Percentiles rank a stretch among this genome's conserved stretches.
Conservation (phyloP, 2,888 invertebrate genomes). For the Calameuta pallipes region DNA sequence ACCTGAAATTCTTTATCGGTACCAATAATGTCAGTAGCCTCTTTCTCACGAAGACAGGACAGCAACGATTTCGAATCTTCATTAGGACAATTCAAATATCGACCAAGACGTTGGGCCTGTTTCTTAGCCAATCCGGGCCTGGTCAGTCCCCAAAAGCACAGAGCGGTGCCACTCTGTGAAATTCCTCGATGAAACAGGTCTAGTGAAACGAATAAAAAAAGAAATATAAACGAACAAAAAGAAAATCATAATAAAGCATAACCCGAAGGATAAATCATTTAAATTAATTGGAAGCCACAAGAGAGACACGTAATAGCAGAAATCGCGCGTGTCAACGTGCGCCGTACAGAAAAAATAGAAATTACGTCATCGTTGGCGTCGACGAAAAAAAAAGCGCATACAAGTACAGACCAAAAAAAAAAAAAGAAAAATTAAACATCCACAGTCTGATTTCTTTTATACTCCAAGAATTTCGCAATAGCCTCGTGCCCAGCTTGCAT, state of each 20-base stretch:
- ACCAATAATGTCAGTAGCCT: conserved; percentile 74
- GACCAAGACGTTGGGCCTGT: conserved; percentile 73
- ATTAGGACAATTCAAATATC: conserved; percentile 72
- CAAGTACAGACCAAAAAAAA: background rate
- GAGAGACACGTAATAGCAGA: background rate
- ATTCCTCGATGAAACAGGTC: conserved; percentile 80
- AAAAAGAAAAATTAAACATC: background rate
- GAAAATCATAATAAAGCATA: background rate
- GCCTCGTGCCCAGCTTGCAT: background rate
- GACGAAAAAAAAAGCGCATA: background rate
- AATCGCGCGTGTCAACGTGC: background rate
- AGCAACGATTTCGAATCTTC: conserved; percentile 69
- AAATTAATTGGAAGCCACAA: background rate
- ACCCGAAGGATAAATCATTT: no score
- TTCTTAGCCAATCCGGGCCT: conserved; percentile 71
- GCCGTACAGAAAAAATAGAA: background rate
- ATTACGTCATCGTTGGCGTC: background rate
- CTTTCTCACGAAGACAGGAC: conserved; percentile 73
- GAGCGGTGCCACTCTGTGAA: conserved; percentile 79
- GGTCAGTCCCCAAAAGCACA: conserved; percentile 76
- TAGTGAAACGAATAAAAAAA: conserved; percentile 48
- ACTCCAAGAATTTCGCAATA: background rate
- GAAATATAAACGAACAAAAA: background rate
- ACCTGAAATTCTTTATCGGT: conserved; percentile 78
- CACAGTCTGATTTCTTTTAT: background rate